Evolutionary conservation across 1,140 invertebrate species (phyloP).

Genomic region (Drosophila neocordata): DNA sequence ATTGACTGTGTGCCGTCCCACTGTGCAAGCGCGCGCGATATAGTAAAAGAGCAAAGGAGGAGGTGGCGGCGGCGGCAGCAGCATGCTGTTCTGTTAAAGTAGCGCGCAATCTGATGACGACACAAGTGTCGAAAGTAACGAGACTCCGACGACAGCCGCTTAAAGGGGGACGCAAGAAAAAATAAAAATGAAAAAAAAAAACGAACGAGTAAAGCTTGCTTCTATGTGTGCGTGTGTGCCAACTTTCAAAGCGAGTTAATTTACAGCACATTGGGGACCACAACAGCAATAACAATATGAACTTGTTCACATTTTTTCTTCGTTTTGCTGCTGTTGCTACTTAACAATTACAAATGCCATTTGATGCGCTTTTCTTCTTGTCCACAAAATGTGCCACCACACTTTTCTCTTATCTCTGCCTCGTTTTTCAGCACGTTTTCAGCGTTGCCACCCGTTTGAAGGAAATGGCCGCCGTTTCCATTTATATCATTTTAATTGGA

Average conservation of each 20-base stretch:
- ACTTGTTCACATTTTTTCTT: constrained; percentile 46
- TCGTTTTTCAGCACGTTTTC: constrained; percentile 11
- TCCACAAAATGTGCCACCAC: constrained; percentile 22
- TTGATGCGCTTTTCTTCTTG: constrained; percentile 61
- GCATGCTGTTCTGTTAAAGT: constrained; percentile 34
- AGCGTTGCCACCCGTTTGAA: constrained; percentile 55
- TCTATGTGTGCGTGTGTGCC: constrained; percentile 44
- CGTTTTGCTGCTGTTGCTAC: constrained; percentile 41
- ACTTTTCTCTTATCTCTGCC: constrained; percentile 39
- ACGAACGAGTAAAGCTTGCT: constrained; percentile 56
- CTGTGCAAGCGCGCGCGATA: constrained; percentile 35
- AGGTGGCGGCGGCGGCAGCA: background rate
- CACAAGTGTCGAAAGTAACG: constrained; percentile 79
- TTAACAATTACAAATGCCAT: constrained; percentile 58
- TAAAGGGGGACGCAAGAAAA: constrained; percentile 16
- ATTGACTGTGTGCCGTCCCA: constrained; percentile 29
- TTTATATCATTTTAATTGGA: constrained; percentile 73
- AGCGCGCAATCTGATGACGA: constrained; percentile 74
- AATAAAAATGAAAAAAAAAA: constrained; percentile 39
- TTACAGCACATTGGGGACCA: constrained; percentile 60
- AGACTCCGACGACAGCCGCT: constrained; percentile 68
- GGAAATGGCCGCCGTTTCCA: constrained; percentile 24
- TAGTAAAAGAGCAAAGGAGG: background rate
- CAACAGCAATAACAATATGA: constrained; percentile 19
- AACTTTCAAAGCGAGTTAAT: constrained; percentile 79